Conservation (phyloP, 2,888 invertebrate genomes). For the Melanophora roralis region DNA sequence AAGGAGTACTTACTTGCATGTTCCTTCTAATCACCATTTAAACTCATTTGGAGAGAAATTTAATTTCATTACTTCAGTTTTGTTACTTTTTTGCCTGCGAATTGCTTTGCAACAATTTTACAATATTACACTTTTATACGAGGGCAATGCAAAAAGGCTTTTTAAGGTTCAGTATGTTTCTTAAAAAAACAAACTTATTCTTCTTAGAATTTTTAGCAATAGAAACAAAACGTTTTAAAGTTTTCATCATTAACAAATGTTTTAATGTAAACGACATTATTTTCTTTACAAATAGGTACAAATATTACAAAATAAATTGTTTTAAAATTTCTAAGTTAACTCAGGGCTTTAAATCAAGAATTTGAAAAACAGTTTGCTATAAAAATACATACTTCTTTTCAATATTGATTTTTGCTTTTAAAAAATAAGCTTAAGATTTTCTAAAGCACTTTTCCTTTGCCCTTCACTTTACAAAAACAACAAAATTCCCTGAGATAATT, state of each 20-base stretch:
- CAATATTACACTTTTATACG: background rate
- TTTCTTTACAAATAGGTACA: no score
- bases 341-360: no score
- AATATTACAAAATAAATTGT: no score
- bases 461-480: background rate
- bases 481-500: conserved; percentile 60
- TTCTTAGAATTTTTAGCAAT: no score
- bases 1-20: background rate
- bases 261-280: no score
- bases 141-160: conserved; percentile 1
- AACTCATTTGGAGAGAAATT: conserved; percentile 55
- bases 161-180: background rate
- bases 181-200: background rate
- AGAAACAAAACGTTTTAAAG: no score
- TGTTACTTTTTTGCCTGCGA: conserved; percentile 10
- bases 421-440: no score
- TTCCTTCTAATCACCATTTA: conserved; percentile 49
- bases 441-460: background rate
- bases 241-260: no score
- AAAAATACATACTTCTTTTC: no score
- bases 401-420: no score
- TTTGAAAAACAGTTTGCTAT: no score
- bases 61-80: conserved; percentile 56
- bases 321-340: no score
- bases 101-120: background rate